Evolutionary conservation across 2,888 invertebrate genomes (phyloP).

Genomic region (Coelogynopora nodosa): DNA sequence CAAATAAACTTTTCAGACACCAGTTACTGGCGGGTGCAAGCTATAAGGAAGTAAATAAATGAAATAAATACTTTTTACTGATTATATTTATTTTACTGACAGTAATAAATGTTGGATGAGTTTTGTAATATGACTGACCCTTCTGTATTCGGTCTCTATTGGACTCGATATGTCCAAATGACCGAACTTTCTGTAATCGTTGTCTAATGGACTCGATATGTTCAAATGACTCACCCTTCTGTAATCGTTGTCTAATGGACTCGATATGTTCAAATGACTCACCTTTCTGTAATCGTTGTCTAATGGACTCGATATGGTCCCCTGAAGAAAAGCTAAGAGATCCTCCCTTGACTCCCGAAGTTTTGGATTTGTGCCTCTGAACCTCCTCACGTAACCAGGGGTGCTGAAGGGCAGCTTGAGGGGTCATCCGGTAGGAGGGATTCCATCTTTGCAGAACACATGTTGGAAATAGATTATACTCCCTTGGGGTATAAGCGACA

Average conservation of each 20-base stretch:
- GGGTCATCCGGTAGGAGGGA: slow-evolving; percentile 81
- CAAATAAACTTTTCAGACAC: slow-evolving; percentile 20
- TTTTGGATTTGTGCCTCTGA: not conserved
- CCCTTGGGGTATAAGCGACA: no score
- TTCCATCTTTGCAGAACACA: slow-evolving; percentile 71
- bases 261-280: not conserved
- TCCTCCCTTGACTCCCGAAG: not conserved
- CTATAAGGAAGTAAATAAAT: not conserved
- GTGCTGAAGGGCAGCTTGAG: slow-evolving; percentile 82
- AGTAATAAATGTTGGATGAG: no score
- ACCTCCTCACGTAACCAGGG: slow-evolving; percentile 69
- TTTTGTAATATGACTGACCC: no score
- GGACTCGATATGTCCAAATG: no score
- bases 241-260: not conserved
- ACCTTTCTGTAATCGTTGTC: not conserved
- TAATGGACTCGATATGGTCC: not conserved
- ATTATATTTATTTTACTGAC: not conserved
- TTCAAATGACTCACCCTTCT: not conserved
- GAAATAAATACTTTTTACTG: not conserved
- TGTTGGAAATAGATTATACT: no score
- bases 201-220: no score
- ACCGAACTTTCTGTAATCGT: no score
- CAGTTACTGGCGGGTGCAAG: slow-evolving; percentile 3
- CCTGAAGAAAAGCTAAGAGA: not conserved
- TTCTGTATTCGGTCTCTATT: no score